These are phyloP conservation scores for Hypotaenidia okinawae DNA, from an alignment of 2,797 vertebrate species.

Conservation along the genomic window DNA sequence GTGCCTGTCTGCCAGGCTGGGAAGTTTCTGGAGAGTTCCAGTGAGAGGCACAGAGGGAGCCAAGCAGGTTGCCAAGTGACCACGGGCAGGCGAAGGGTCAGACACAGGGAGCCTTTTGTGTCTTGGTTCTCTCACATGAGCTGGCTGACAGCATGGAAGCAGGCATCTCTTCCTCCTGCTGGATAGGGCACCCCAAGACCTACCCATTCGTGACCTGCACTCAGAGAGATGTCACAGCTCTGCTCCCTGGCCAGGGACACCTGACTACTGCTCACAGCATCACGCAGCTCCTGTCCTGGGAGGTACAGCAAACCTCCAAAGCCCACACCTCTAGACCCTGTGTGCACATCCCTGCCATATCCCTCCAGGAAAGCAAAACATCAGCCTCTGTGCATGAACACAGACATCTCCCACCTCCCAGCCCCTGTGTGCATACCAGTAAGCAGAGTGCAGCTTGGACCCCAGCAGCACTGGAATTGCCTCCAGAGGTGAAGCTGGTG, in stretches of 20 bases:
- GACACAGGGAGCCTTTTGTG: background rate
- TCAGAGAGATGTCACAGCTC: fast-evolving
- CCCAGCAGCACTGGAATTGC: fast-evolving
- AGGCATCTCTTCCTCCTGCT: background rate
- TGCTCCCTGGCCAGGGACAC: background rate
- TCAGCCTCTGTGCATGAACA: background rate
- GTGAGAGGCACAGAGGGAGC: background rate
- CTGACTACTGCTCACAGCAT: background rate
- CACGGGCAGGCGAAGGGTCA: background rate
- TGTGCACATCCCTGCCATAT: fast-evolving
- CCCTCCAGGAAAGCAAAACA: background rate
- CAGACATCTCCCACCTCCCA: background rate
- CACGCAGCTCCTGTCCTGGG: background rate
- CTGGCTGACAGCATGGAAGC: background rate
- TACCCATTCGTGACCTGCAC: background rate
- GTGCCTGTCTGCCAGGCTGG: conserved; percentile 68
- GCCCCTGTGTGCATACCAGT: background rate
- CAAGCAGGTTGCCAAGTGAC: background rate
- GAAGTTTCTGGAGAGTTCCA: background rate
- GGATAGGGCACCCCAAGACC: background rate
- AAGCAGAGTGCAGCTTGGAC: background rate
- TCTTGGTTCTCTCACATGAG: background rate
- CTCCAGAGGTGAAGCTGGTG: background rate
- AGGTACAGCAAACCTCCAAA: background rate
- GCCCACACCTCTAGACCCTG: background rate